phyloP scores from a whole-genome alignment of 1,140 invertebrate species.

The Phthorimaea operculella region DNA sequence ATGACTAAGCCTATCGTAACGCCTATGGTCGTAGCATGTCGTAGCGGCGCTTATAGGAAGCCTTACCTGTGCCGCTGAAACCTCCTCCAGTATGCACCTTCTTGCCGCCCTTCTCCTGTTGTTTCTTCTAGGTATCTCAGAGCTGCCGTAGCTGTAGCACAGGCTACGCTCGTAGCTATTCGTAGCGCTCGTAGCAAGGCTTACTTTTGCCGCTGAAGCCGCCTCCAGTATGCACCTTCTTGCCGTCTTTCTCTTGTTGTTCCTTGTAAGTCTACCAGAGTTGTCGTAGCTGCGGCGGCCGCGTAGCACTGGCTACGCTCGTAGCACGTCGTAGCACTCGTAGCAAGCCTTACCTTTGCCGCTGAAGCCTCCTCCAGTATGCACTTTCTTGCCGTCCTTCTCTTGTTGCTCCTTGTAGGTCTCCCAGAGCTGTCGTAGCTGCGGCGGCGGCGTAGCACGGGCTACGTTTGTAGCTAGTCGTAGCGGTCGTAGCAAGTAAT shows the following conservation, averaged over 20 bases:
- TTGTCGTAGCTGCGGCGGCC: slow-evolving; percentile 78
- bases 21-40: no score
- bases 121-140: no score
- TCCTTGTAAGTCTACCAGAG: slow-evolving; percentile 92
- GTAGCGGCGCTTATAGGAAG: no score
- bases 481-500: slow-evolving; percentile 94
- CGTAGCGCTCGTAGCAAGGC: no score
- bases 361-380: slow-evolving; percentile 93
- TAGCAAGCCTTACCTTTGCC: slow-evolving; percentile 80
- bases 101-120: no score
- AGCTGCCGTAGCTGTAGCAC: no score
- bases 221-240: slow-evolving; percentile 88
- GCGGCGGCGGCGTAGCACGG: slow-evolving; percentile 76
- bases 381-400: slow-evolving; percentile 92
- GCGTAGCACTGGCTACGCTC: slow-evolving; percentile 55
- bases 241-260: slow-evolving; percentile 86
- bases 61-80: no score
- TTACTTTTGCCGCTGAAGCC: slow-evolving; percentile 94
- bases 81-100: no score
- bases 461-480: slow-evolving; percentile 80
- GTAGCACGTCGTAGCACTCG: slow-evolving; percentile 42
- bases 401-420: slow-evolving; percentile 89
- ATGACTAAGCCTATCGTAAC: no score
- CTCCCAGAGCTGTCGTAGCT: slow-evolving; percentile 83
- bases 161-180: no score